Percentiles rank a stretch among this genome's conserved stretches.
Evolutionary conservation across 2,888 invertebrate genomes (phyloP).

Genomic region (Nomada ruficornis): DNA sequence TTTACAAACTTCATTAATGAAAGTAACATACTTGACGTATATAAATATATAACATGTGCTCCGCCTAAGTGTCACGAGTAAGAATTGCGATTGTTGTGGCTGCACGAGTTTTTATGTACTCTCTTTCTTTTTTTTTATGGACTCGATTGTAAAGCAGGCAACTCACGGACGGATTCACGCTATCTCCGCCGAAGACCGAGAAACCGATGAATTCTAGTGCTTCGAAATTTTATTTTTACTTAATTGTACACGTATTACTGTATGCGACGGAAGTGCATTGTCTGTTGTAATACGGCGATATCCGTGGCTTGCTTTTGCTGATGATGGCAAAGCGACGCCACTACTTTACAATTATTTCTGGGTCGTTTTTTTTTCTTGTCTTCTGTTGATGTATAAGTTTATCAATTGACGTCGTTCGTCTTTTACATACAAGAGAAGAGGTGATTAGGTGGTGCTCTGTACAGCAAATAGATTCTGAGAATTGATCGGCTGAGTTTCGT

Average conservation of each 20-base stretch:
- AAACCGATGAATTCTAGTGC: slow-evolving; percentile 57
- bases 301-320: slow-evolving; percentile 48
- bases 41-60: slow-evolving; percentile 39
- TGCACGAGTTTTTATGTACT: slow-evolving; percentile 50
- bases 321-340: slow-evolving; percentile 33
- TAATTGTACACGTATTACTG: neutral
- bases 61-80: slow-evolving; percentile 50
- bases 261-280: neutral
- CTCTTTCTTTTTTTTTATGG: slow-evolving; percentile 37
- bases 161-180: slow-evolving; percentile 50
- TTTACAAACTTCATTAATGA: slow-evolving; percentile 47
- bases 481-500: slow-evolving; percentile 52
- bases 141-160: slow-evolving; percentile 52
- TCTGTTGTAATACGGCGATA: slow-evolving; percentile 6
- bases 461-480: slow-evolving; percentile 55
- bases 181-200: slow-evolving; percentile 52
- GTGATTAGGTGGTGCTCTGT: slow-evolving; percentile 65
- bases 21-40: slow-evolving; percentile 57
- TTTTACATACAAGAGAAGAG: slow-evolving; percentile 18
- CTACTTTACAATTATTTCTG: slow-evolving; percentile 33
- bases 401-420: slow-evolving; percentile 22
- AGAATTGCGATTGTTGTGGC: slow-evolving; percentile 57
- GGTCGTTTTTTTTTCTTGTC: slow-evolving; percentile 21
- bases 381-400: slow-evolving; percentile 38
- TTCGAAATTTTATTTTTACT: slow-evolving; percentile 32